A percentile compares a stretch with the other conserved stretches of the same genome.
Evolutionary conservation across 2,113 vertebrate genomes (phyloP).

Genomic region (Vicugna pacos): DNA sequence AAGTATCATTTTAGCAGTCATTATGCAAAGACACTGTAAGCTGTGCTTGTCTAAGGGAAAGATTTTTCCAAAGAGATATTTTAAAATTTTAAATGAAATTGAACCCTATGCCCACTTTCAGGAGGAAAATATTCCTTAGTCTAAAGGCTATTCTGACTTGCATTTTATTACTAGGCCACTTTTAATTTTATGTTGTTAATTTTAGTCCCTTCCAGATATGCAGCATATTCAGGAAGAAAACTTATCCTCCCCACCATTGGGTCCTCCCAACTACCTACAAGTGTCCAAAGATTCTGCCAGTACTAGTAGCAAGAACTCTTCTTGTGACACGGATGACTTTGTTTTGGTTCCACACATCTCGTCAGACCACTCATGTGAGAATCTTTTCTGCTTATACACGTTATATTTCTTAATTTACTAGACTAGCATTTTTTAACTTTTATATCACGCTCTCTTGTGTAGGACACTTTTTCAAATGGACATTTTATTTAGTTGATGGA

Average conservation of each 20-base stretch:
- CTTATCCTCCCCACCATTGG: slow-evolving; percentile 94
- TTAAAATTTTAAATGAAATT: slow-evolving; percentile 18
- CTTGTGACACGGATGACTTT: slow-evolving; percentile 97
- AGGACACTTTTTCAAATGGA: slow-evolving; percentile 44
- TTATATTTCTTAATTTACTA: slow-evolving; percentile 72
- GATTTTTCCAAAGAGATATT: slow-evolving; percentile 30
- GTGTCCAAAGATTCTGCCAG: slow-evolving; percentile 97
- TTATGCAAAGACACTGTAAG: slow-evolving; percentile 49
- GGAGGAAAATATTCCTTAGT: slow-evolving; percentile 32
- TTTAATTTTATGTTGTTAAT: slow-evolving; percentile 80
- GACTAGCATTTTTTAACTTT: slow-evolving; percentile 34
- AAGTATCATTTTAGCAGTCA: background rate
- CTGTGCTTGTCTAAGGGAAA: slow-evolving; percentile 52
- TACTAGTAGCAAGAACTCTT: slow-evolving; percentile 98
- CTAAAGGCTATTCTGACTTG: slow-evolving; percentile 66
- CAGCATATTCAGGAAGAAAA: slow-evolving; percentile 96
- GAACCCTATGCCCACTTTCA: slow-evolving; percentile 45
- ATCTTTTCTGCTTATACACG: slow-evolving; percentile 70
- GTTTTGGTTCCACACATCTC: slow-evolving; percentile 97
- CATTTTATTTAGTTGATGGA: slow-evolving; percentile 59
- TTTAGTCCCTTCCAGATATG: slow-evolving; percentile 97
- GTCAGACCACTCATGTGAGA: slow-evolving; percentile 94
- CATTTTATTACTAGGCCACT: slow-evolving; percentile 66
- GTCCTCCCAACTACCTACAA: slow-evolving; percentile 96
- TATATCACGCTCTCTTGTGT: slow-evolving; percentile 48